These are phyloP conservation scores for Cherax destructor DNA, from an alignment of 1,140 invertebrate genomes.

Conservation along the genomic window DNA sequence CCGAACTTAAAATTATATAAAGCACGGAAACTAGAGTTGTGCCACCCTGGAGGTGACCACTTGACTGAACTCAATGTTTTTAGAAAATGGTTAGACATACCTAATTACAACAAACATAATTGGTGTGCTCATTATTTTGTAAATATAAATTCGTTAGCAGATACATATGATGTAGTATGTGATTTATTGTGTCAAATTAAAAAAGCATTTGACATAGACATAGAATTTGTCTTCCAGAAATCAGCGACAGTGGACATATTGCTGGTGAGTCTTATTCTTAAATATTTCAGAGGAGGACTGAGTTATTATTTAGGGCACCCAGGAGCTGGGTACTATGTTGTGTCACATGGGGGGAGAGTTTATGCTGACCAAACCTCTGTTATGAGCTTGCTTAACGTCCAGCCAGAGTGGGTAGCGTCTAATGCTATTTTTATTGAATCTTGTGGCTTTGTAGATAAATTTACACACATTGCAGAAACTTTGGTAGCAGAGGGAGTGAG, in stretches of 20 bases:
- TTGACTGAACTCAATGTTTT: constrained; percentile 25
- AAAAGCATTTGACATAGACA: not conserved
- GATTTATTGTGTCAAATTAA: not conserved
- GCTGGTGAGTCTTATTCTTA: constrained; percentile 9
- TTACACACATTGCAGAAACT: not conserved
- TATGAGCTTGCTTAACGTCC: not conserved
- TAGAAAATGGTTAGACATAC: not conserved
- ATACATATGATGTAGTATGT: not conserved
- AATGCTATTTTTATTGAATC: not conserved
- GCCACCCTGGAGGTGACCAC: constrained; percentile 27
- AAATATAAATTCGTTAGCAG: not conserved
- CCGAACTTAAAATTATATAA: not conserved
- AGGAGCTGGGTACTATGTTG: constrained; percentile 15
- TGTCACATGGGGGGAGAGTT: not conserved
- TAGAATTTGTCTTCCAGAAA: constrained; percentile 9
- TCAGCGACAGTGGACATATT: not conserved
- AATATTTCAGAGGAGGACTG: not conserved
- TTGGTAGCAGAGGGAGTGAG: not conserved
- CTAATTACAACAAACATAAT: not conserved
- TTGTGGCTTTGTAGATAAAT: not conserved
- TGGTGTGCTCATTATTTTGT: constrained; percentile 22
- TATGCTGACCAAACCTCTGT: constrained; percentile 9
- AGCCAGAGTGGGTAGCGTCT: constrained; percentile 32
- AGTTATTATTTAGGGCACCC: constrained; percentile 25
- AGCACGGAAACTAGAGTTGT: not conserved